A percentile compares a stretch with the other conserved stretches of the same genome.
Evolutionary conservation across 2,888 invertebrate species (phyloP).

Genomic region (Parasteatoda lunata): DNA sequence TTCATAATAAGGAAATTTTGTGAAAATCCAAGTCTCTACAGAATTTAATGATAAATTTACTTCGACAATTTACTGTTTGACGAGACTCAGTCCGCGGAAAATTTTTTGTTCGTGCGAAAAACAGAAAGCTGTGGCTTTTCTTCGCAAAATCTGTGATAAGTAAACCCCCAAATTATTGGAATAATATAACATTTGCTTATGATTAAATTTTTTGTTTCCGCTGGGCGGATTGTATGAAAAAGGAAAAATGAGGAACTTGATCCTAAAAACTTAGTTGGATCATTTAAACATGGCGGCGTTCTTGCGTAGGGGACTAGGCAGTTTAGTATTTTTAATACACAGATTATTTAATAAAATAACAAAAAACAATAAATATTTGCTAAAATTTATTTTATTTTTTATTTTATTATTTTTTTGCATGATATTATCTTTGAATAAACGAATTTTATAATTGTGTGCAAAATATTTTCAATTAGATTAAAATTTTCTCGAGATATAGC

Average conservation of each 20-base stretch:
- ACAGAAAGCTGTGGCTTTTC: slow-evolving; percentile 1
- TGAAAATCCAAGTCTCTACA: slow-evolving; percentile 7
- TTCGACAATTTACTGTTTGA: background rate
- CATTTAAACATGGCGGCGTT: background rate
- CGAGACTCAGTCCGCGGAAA: background rate
- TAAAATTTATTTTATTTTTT: too few relatives aligned
- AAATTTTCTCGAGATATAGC: too few relatives aligned
- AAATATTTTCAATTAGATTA: too few relatives aligned
- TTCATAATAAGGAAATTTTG: background rate
- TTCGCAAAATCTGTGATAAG: slow-evolving; percentile 6
- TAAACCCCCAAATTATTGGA: slow-evolving; percentile 4
- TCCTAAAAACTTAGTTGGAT: slow-evolving; percentile 4
- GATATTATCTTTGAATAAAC: too few relatives aligned
- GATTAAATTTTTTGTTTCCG: slow-evolving; percentile 19
- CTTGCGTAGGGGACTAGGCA: too few relatives aligned
- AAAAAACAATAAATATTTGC: too few relatives aligned
- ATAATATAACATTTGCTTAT: slow-evolving; percentile 3
- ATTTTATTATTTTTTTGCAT: too few relatives aligned
- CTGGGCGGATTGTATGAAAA: background rate
- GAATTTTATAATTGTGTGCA: too few relatives aligned
- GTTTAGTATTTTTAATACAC: too few relatives aligned
- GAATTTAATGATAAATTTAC: slow-evolving; percentile 1
- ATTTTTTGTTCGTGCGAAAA: background rate
- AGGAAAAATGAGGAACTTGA: slow-evolving; percentile 9
- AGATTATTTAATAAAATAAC: too few relatives aligned